Conservation (phyloP, 2,888 invertebrate genomes). For the Gymnosoma rotundatum region DNA sequence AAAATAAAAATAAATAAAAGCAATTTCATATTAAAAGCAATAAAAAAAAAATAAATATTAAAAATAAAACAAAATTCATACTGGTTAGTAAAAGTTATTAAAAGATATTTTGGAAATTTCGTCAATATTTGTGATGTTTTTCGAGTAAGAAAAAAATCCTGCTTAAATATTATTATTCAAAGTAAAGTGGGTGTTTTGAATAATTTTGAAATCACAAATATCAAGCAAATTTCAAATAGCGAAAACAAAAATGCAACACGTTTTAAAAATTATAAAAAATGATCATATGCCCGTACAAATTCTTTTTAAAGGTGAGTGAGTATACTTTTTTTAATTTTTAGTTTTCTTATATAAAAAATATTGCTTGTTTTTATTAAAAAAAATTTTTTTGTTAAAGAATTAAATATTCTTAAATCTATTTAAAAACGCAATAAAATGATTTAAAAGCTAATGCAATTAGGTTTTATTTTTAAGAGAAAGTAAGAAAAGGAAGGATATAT, state of each 20-base stretch:
- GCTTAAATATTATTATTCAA: slow-evolving; percentile 8
- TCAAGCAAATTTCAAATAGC: slow-evolving; percentile 58
- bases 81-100: slow-evolving; percentile 20
- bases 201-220: slow-evolving; percentile 56
- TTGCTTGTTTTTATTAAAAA: slow-evolving; percentile 37
- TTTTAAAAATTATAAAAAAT: slow-evolving; percentile 13
- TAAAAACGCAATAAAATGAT: slow-evolving; percentile 62
- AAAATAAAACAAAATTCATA: slow-evolving; percentile 57
- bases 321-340: neutral
- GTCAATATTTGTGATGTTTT: slow-evolving; percentile 60
- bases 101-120: slow-evolving; percentile 57
- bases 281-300: neutral
- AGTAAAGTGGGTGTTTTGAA: slow-evolving; percentile 66
- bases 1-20: slow-evolving; percentile 30
- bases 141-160: slow-evolving; percentile 7
- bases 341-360: slow-evolving; percentile 27
- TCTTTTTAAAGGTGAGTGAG: too few relatives aligned
- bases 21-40: slow-evolving; percentile 41
- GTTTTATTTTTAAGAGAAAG: slow-evolving; percentile 49
- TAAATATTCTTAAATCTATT: slow-evolving; percentile 46
- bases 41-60: slow-evolving; percentile 12
- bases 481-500: slow-evolving; percentile 65
- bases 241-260: slow-evolving; percentile 71
- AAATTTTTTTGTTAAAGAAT: slow-evolving; percentile 6
- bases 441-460: slow-evolving; percentile 75